These are phyloP conservation scores for Poecilia latipinna DNA, from an alignment of 2,113 vertebrate species.

Conservation along the genomic window DNA sequence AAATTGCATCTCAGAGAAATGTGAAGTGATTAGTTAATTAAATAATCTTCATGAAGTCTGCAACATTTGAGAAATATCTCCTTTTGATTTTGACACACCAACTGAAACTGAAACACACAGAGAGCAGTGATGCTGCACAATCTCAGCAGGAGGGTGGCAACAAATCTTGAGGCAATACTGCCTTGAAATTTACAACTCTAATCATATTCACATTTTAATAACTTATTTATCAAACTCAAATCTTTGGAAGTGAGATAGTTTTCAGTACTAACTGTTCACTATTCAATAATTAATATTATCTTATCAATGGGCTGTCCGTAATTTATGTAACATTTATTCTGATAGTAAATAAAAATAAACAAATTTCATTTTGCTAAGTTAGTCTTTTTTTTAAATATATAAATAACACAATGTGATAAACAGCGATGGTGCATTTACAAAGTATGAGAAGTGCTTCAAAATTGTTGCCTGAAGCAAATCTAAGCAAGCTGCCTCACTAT, in stretches of 20 bases:
- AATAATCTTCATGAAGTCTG: not conserved
- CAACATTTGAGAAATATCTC: not conserved
- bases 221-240: conserved; percentile 51
- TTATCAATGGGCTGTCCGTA: too few species aligned
- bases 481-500: conserved; percentile 61
- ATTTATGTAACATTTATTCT: not conserved
- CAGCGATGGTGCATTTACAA: conserved; percentile 41
- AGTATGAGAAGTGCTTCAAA: conserved; percentile 54
- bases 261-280: not conserved
- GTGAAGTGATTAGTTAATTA: not conserved
- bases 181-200: conserved; percentile 53
- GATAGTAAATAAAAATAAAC: too few species aligned
- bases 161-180: conserved; percentile 40
- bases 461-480: conserved; percentile 66
- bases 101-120: conserved; percentile 39
- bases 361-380: not conserved
- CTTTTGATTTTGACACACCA: conserved; percentile 44
- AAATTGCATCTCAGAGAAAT: not conserved
- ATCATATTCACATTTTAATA: conserved; percentile 58
- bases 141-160: conserved; percentile 35
- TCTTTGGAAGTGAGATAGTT: not conserved
- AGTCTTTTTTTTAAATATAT: conserved; percentile 28
- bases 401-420: conserved; percentile 32
- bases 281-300: not conserved
- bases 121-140: conserved; percentile 29